Percentiles rank a stretch among this genome's conserved stretches.
phyloP scores from a whole-genome alignment of 2,113 vertebrate genomes.

The Camarhynchus parvulus region DNA sequence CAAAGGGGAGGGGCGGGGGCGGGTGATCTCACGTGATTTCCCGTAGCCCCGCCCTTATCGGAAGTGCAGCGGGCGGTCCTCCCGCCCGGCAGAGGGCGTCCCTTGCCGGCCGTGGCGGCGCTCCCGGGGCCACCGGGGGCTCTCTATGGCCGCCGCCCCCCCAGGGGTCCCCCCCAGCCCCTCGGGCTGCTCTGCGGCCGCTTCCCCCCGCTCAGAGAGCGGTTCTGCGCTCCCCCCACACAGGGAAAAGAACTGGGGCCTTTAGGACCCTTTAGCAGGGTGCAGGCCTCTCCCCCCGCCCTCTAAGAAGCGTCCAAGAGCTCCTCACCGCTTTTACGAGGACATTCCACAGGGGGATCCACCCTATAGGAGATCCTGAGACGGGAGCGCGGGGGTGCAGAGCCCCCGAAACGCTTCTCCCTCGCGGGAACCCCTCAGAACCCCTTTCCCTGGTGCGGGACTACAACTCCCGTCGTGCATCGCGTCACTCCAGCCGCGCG shows the following conservation, averaged over 20 bases:
- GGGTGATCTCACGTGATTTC: rapidly evolving
- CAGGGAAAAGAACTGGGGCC: rapidly evolving
- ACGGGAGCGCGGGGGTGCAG: rapidly evolving
- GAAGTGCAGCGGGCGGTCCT: rapidly evolving
- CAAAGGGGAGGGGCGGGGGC: rapidly evolving
- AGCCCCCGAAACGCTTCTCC: too few relatives aligned
- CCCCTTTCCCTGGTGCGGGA: rapidly evolving
- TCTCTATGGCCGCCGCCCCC: not conserved
- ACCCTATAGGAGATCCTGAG: rapidly evolving
- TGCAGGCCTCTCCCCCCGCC: not conserved
- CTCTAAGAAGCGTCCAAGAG: not conserved
- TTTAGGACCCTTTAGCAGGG: too few relatives aligned
- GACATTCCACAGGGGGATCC: rapidly evolving
- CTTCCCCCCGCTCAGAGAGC: rapidly evolving
- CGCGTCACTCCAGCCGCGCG: too few relatives aligned
- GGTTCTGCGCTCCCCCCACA: not conserved
- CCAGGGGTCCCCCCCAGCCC: too few relatives aligned
- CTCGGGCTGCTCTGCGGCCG: not conserved
- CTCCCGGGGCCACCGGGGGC: rapidly evolving
- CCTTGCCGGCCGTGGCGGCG: rapidly evolving
- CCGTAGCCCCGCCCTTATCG: rapidly evolving
- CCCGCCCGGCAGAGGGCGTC: not conserved
- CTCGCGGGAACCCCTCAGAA: rapidly evolving
- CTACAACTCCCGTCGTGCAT: not conserved
- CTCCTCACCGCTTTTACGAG: too few relatives aligned